Base-by-base conservation (phyloP, 2,888 invertebrate genomes). In the Platycnemis pennipes region DNA sequence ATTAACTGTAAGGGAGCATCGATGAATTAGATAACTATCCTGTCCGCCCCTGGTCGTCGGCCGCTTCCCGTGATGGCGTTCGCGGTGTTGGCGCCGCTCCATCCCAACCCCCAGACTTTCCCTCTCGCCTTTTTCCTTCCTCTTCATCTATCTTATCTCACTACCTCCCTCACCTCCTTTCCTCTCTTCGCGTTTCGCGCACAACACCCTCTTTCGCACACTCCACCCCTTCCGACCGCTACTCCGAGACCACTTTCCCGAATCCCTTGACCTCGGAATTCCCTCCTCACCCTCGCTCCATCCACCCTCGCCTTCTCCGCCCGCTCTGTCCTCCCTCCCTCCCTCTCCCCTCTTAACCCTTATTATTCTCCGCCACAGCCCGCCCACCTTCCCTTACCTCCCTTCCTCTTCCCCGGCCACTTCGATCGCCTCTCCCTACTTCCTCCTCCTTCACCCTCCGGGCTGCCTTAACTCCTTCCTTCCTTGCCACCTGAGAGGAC, bases 211-310 rank as follows among this genome's bases (percentile, higher is more conserved):
- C 49, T 44, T 49, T 11, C 11, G 8, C 88, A 16, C 87, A 13
- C 45, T 44, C 88, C 4, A 11, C 46, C 49, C 16, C 22, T 46
- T 31, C 77, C 77, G 63, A 63, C 63, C 63, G 26, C 63, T 26
- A 63, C 63, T 63, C 63, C 63, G 11, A 37, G 37, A 77, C 77
- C 77, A 77, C 77, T 77, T 37, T 37, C 77, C 77, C 88, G 49
- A 88, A 88, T 46, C 88, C 88, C 88, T 88, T 88, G 88, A 88
- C 88, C 88, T 88, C 88, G 37, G 31, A 37, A 88, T 88, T 86
- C 37, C 86, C 26, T 26, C 22, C 37, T 31, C 49, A 31, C 31
- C 31, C n/a, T 46, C 16, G 19, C 19, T 4, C 16, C 11, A 31
- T 45, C 88, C 49, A 22, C 87, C 45, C n/a, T 4, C 13, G 26